A percentile compares a stretch with the other conserved stretches of the same genome.
These are phyloP conservation scores for Egretta garzetta DNA, from an alignment of 2,113 vertebrate species.

Conservation along the genomic window DNA sequence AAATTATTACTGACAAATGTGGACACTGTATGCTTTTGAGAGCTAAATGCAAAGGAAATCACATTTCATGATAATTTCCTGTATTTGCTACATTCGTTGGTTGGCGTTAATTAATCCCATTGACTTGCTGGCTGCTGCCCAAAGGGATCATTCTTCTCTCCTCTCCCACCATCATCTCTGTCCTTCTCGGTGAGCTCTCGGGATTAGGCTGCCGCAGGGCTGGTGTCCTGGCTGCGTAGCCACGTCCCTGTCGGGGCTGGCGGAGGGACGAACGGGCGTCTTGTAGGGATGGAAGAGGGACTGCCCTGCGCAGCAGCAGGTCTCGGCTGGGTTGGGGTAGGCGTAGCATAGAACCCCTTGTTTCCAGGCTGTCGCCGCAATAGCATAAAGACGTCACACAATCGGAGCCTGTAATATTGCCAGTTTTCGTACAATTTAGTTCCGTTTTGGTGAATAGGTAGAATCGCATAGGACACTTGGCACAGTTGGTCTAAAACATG, in stretches of 20 bases:
- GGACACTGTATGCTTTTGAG: background rate
- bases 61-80: background rate
- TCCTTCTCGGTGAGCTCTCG: rapidly evolving
- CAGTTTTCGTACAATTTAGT: background rate
- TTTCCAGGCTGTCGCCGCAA: background rate
- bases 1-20: background rate
- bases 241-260: rapidly evolving
- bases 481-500: background rate
- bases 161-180: background rate
- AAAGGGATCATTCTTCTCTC: background rate
- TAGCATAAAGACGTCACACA: background rate
- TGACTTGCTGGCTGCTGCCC: background rate
- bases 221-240: background rate
- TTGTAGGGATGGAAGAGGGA: background rate
- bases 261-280: rapidly evolving
- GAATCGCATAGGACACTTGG: background rate
- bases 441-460: background rate
- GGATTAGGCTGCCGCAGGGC: rapidly evolving
- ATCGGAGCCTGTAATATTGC: background rate
- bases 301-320: background rate
- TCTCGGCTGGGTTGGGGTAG: background rate
- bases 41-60: background rate
- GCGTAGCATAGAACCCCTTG: rapidly evolving
- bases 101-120: rapidly evolving
- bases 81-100: rapidly evolving